Conservation (phyloP, 2,888 invertebrate species). For the Elmis aenea region DNA sequence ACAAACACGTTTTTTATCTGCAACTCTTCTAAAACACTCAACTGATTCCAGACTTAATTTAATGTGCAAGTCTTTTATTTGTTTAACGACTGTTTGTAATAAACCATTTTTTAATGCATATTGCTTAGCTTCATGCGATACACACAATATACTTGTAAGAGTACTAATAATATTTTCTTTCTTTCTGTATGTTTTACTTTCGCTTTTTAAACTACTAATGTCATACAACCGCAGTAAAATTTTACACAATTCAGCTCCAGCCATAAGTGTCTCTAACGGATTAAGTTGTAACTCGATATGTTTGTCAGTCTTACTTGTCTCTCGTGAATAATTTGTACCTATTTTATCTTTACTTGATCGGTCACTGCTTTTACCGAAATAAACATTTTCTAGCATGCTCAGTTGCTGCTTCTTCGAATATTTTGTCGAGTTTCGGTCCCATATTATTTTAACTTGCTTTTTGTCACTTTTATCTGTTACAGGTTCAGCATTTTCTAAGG, state of each 20-base stretch:
- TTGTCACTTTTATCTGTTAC: neutral
- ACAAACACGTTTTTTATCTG: conserved; percentile 43
- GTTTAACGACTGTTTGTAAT: conserved; percentile 40
- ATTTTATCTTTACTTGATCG: conserved; percentile 11
- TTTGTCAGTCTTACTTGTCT: conserved; percentile 1
- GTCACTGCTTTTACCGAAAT: conserved; percentile 28
- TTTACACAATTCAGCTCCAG: conserved; percentile 48
- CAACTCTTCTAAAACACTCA: conserved; percentile 43
- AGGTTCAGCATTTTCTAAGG: conserved; percentile 12
- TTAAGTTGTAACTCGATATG: neutral
- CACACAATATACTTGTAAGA: conserved; percentile 46
- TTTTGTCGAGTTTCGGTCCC: conserved; percentile 1
- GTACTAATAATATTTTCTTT: conserved; percentile 44
- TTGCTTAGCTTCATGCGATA: conserved; percentile 48
- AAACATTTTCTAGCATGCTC: conserved; percentile 31
- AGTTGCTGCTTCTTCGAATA: conserved; percentile 14
- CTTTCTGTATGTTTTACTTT: conserved; percentile 30
- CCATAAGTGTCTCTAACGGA: conserved; percentile 18
- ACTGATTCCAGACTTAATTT: conserved; percentile 49
- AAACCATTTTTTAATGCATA: conserved; percentile 45
- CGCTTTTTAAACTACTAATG: conserved; percentile 36
- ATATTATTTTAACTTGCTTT: neutral
- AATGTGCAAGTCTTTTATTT: conserved; percentile 47
- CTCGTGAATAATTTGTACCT: conserved; percentile 4
- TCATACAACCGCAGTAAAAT: conserved; percentile 48